Percentiles rank a stretch among this genome's conserved stretches.
These are phyloP conservation scores for Tuberolachnus salignus DNA, from an alignment of 2,888 invertebrate genomes.

Conservation along the genomic window DNA sequence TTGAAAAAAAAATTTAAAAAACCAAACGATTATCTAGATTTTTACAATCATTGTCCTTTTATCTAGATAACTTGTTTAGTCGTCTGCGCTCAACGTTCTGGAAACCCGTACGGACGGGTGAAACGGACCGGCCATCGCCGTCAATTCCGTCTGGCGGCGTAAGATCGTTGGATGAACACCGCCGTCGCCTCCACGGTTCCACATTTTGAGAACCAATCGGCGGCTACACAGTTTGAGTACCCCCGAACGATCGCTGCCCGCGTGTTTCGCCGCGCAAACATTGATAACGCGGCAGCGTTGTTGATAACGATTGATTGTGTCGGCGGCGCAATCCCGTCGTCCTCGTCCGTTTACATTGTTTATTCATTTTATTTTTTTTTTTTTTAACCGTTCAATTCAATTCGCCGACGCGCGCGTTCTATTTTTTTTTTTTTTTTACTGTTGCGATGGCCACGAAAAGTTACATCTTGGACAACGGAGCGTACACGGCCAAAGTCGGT, in stretches of 20 bases:
- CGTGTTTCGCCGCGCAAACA: background rate
- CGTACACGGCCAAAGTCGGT: slow-evolving; percentile 85
- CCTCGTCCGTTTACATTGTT: too few relatives aligned
- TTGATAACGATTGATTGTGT: too few relatives aligned
- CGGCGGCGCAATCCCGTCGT: too few relatives aligned
- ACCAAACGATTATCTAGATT: too few relatives aligned
- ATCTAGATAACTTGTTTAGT: too few relatives aligned
- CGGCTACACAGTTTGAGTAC: background rate
- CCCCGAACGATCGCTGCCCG: background rate
- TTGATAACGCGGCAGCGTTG: background rate
- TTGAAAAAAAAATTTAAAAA: too few relatives aligned
- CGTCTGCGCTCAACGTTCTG: too few relatives aligned
- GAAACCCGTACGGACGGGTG: too few relatives aligned
- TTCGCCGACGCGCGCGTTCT: background rate
- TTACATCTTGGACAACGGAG: slow-evolving; percentile 89
- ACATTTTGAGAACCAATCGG: background rate
- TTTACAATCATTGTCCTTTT: too few relatives aligned
- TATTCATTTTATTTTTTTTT: background rate
- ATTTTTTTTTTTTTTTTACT: background rate
- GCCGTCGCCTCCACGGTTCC: too few relatives aligned
- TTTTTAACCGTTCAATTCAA: background rate
- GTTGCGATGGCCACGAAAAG: slow-evolving; percentile 62
- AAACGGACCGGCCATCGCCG: background rate
- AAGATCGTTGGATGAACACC: too few relatives aligned
- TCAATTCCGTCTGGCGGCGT: background rate